Evolutionary conservation across 2,113 vertebrate genomes (phyloP).

Genomic region (Antigone vipio): DNA sequence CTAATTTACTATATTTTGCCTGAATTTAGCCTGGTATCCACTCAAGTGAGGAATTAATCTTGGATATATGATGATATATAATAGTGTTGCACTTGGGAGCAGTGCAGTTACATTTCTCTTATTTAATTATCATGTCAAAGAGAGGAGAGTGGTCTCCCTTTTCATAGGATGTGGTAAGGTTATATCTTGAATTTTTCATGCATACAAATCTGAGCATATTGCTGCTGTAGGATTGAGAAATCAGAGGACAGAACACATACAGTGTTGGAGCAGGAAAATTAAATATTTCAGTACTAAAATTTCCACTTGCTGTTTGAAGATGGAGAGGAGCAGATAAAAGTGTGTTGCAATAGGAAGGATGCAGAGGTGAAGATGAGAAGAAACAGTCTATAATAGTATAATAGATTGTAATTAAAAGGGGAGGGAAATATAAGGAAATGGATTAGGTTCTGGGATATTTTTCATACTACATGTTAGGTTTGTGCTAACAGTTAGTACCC

Average conservation of each 20-base stretch:
- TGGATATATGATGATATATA: conserved; percentile 25
- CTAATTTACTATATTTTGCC: conserved; percentile 40
- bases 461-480: not conserved
- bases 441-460: not conserved
- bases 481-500: not conserved
- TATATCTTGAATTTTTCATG: not conserved
- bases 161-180: not conserved
- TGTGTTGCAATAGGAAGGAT: not conserved
- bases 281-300: not conserved
- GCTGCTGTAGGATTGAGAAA: not conserved
- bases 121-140: conserved; percentile 41
- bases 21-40: conserved; percentile 13
- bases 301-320: not conserved
- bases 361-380: not conserved
- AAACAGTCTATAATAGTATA: not conserved
- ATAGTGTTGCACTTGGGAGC: conserved; percentile 19
- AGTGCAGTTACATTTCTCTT: conserved; percentile 18
- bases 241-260: not conserved
- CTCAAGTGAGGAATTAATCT: conserved; percentile 44
- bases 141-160: not conserved
- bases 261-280: not conserved
- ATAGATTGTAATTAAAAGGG: not conserved
- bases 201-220: not conserved
- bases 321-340: not conserved
- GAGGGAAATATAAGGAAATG: not conserved